These are phyloP conservation scores for Phylloscopus whistleri DNA, from an alignment of 2,113 vertebrate genomes.

Conservation along the genomic window DNA sequence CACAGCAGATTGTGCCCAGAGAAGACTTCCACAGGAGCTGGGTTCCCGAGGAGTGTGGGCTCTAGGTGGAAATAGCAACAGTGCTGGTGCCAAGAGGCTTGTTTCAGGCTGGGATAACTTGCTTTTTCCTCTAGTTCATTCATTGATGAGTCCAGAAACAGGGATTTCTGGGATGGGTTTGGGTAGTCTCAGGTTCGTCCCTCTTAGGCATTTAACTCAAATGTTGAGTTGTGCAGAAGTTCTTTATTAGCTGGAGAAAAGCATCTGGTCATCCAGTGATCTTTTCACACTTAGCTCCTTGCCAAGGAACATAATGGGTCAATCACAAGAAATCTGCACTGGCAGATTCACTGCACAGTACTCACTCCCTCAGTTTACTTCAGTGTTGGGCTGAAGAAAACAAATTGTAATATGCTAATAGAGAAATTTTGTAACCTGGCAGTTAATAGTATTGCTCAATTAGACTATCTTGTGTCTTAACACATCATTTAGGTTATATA, in stretches of 20 bases:
- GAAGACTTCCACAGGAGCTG: fast-evolving
- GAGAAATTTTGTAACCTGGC: background rate
- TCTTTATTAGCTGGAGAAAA: background rate
- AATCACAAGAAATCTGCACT: background rate
- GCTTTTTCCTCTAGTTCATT: background rate
- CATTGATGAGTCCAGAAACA: background rate
- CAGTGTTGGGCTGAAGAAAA: background rate
- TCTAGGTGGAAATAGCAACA: background rate
- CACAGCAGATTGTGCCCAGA: background rate
- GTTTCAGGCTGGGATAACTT: background rate
- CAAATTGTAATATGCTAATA: background rate
- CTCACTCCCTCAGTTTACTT: background rate
- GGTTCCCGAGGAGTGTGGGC: background rate
- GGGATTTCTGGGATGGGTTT: background rate
- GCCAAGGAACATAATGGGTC: fast-evolving
- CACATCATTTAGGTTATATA: background rate
- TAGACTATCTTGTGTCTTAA: background rate
- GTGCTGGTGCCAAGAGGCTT: background rate
- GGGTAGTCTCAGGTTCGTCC: background rate
- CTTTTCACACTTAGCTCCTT: background rate
- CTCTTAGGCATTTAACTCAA: background rate
- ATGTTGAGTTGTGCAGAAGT: background rate
- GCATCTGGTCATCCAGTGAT: background rate
- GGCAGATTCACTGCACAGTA: too few species aligned
- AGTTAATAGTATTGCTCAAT: background rate